Evolutionary conservation across 2,888 invertebrate genomes (phyloP).

Genomic region (Lasius fuliginosus): DNA sequence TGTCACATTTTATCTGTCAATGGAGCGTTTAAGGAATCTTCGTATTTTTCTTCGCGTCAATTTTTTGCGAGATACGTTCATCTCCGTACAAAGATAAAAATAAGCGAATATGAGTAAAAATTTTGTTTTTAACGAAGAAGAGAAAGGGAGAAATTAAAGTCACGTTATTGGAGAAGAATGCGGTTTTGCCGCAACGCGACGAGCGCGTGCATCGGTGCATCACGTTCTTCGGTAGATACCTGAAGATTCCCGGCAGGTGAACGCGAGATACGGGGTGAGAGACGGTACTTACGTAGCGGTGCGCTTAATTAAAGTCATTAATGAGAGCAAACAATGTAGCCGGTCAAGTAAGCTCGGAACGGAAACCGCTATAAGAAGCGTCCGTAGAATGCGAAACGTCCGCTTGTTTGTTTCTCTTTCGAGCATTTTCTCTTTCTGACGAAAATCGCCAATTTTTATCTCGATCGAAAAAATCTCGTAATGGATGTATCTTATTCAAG

Average conservation of each 20-base stretch:
- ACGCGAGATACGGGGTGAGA: background rate
- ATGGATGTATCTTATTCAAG: background rate
- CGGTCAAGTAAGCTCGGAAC: slow-evolving; percentile 2
- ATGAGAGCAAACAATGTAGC: slow-evolving; percentile 47
- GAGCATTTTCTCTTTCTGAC: slow-evolving; percentile 6
- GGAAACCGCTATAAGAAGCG: slow-evolving; percentile 35
- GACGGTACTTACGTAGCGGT: slow-evolving; percentile 43
- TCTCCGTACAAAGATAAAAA: background rate
- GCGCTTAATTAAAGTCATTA: slow-evolving; percentile 48
- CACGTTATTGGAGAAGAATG: slow-evolving; percentile 36
- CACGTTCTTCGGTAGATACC: slow-evolving; percentile 16
- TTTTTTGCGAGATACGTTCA: background rate
- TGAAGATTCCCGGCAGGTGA: background rate
- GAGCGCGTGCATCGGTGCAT: background rate
- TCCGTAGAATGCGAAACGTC: slow-evolving; percentile 16
- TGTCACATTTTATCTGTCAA: background rate
- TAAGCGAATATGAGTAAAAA: slow-evolving; percentile 9
- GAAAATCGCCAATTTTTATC: slow-evolving; percentile 14
- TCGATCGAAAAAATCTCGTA: no score
- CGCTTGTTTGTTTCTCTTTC: background rate
- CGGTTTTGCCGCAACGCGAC: slow-evolving; percentile 13
- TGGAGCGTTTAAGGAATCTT: background rate
- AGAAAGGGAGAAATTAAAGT: slow-evolving; percentile 4
- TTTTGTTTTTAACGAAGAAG: background rate
- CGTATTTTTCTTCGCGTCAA: background rate